Evolutionary conservation across 1,140 invertebrate genomes (phyloP), one percentile per base, ranked within the genome.

Genomic region (Caenorhabditis latens): DNA sequence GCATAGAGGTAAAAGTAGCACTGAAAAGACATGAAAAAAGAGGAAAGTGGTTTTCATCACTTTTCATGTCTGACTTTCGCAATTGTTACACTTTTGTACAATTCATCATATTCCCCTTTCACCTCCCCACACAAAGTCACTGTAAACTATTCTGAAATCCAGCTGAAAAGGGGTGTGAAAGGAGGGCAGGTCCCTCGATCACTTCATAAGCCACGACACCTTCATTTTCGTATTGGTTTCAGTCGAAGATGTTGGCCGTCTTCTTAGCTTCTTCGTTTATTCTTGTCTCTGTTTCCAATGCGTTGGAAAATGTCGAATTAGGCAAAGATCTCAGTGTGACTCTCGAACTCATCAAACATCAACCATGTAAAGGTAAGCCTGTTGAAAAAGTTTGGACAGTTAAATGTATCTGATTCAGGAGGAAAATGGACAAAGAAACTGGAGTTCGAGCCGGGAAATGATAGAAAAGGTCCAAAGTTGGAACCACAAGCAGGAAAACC

Each of bases 311-410:
- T 16, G 61, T 90, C 11, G 89, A 91, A 24, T 83, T 91, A 46
- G 89, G 91, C 50, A 90, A 92, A 67, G 89, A 92, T 46, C 84
- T 92, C 43, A 90, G 90, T 40, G 57, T 92, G 13, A 85, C 91
- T 57, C 79, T 92, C 48, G 90, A 92, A 58, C 82, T 92, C 19
- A 92, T 92, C 65, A 92, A 92, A 50, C 91, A 92, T 87, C 91
- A 92, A 61, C 88, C 91, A 13, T 92, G 91, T 61, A 67, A 90
- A 89, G 67, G 63, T 48, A 84, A 88, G 91, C 42, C n/a, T 63
- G 13, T 24, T 58, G 4, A 63, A 13, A 32, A 8, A 42, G 57
- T 5, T 46, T 16, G 19, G 11, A 67, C 4, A 40, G 13, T 16
- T 82, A 55, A 84, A 32, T 14, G 6, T 21, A 40, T 85, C 2